Conservation (phyloP, 2,888 invertebrate species). For the Hirtodrosophila duncani region DNA sequence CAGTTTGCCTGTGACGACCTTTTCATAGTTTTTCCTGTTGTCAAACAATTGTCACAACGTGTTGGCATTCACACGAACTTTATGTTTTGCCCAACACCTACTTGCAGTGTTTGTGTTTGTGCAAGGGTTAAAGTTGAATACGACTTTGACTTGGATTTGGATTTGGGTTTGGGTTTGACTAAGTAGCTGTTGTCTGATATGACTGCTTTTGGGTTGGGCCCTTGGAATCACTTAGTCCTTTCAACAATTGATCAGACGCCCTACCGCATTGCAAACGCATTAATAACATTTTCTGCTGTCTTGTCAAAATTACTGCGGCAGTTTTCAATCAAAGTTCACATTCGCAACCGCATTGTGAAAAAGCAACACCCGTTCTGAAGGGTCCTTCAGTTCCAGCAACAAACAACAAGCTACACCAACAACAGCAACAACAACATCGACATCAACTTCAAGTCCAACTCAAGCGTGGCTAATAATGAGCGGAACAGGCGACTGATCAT, state of each 20-base stretch:
- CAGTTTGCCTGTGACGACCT: conserved; percentile 38
- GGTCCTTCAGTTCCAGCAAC: conserved; percentile 52
- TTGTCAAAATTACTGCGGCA: conserved; percentile 72
- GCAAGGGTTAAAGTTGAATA: conserved; percentile 37
- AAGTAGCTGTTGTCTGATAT: no score
- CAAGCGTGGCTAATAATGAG: conserved; percentile 45
- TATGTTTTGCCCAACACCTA: conserved; percentile 73
- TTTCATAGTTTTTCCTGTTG: conserved; percentile 57
- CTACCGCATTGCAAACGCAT: conserved; percentile 73
- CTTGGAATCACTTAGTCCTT: no score
- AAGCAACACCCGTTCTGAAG: conserved; percentile 64
- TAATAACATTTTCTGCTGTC: conserved; percentile 54
- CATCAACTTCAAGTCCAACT: neutral
- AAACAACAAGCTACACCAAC: conserved; percentile 31
- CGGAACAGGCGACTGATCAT: conserved; percentile 43
- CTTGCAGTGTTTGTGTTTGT: conserved; percentile 19
- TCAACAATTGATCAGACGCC: conserved; percentile 36
- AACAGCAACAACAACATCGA: neutral
- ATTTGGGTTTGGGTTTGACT: no score
- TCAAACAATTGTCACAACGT: conserved; percentile 73
- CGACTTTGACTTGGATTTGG: no score
- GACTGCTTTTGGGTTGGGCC: conserved; percentile 1
- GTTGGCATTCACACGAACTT: conserved; percentile 76
- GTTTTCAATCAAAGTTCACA: conserved; percentile 72
- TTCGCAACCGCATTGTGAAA: conserved; percentile 44